Percentiles rank a stretch among this genome's conserved stretches.
Conservation (phyloP, 2,888 invertebrate species). For the Agrypnus murinus region DNA sequence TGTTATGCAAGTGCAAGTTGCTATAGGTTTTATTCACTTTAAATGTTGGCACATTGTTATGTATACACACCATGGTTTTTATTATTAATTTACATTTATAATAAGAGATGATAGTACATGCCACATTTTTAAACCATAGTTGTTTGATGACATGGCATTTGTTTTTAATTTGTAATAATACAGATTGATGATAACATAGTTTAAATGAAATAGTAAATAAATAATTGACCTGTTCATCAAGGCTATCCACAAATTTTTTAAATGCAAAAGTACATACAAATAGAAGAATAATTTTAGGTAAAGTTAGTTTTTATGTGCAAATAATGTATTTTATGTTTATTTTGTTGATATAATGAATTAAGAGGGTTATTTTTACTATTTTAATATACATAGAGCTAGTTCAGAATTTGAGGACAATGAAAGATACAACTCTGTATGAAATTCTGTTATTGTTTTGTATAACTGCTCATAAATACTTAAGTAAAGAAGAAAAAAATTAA, state of each 20-base stretch:
- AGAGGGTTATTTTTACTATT: not conserved
- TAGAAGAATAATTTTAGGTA: constrained; percentile 9
- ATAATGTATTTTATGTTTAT: constrained; percentile 4
- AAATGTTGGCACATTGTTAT: constrained; percentile 67
- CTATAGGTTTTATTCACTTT: constrained; percentile 59
- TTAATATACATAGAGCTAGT: not conserved
- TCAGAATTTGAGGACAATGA: not conserved
- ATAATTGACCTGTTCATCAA: constrained; percentile 27
- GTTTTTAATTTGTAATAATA: constrained; percentile 44
- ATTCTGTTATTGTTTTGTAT: too few species aligned
- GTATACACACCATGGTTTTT: constrained; percentile 62
- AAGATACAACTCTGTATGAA: too few species aligned
- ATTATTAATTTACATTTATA: constrained; percentile 12
- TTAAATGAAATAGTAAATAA: constrained; percentile 20
- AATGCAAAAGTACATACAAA: constrained; percentile 25
- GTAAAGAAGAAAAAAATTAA: too few species aligned
- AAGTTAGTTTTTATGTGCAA: not conserved
- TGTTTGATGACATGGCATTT: constrained; percentile 43
- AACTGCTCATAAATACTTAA: too few species aligned
- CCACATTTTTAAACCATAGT: constrained; percentile 28
- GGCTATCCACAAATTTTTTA: constrained; percentile 30
- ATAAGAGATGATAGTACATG: constrained; percentile 33
- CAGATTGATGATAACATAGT: constrained; percentile 38
- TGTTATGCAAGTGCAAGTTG: constrained; percentile 33
- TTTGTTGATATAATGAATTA: not conserved